Base-by-base conservation (phyloP, 2,888 invertebrate genomes). In the Phrixothrix hirtus region DNA sequence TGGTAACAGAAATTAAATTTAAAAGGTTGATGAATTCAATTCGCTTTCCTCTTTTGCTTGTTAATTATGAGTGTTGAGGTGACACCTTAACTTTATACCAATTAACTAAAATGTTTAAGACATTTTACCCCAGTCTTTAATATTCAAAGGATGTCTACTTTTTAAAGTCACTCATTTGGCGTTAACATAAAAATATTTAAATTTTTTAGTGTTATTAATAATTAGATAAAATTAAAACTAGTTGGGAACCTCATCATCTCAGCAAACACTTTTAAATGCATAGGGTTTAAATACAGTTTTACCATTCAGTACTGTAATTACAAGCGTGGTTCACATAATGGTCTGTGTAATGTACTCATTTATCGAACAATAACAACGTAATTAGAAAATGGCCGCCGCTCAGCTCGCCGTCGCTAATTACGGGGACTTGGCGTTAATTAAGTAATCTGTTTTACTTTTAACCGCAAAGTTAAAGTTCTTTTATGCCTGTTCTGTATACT, bases 331-430 rank as follows among this genome's bases (percentile, higher is more conserved):
- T 46, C 47, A 46, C 34, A 57, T 57, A 58, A 55, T 52, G 46
- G 55, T 55, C 52, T 61, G 57, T 63, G 61, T 61, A 63, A 59
- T 61, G 59, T 59, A 58, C 58, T 62, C 64, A 62, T 65, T 65
- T 61, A 54, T 46, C 54, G 52, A 47, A 63, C 59, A 64, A 63
- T 61, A 49, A 47, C 49, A 44, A 46, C 53, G 60, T 64, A 66
- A 66, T 66, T 66, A 65, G 65, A 66, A 65, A 63, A 65, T 66
- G 66, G 65, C 61, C 57, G 63, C 62, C 57, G 60, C 55, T 61
- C 57, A 54, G 55, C 60, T 59, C 59, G 57, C 58, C 59, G 62
- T 50, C 64, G 64, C 64, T 66, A 65, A 65, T 66, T 65, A 66
- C 61, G 41, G 49, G 53, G 50, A 55, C 55, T 56, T 52, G 38